Percentiles rank a stretch among this genome's conserved stretches.
phyloP scores from a whole-genome alignment of 1,140 invertebrate species.

The Drosophila repleta region DNA sequence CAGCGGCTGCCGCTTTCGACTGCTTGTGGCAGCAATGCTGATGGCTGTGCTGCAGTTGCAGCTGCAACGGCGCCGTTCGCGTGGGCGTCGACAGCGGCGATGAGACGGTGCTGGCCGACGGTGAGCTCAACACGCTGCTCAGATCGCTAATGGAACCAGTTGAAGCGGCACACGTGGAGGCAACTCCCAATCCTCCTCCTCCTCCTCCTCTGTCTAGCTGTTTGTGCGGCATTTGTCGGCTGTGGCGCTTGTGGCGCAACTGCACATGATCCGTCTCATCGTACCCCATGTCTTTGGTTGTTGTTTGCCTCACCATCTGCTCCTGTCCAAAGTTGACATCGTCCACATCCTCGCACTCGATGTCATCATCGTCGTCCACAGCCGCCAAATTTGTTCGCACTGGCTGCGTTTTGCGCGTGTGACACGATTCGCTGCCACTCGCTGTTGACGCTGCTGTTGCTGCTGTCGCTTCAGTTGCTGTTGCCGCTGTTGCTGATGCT shows the following conservation, averaged over 20 bases:
- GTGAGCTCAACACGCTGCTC: slow-evolving; percentile 75
- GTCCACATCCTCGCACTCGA: slow-evolving; percentile 71
- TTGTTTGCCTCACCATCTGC: slow-evolving; percentile 50
- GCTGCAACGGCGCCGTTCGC: slow-evolving; percentile 64
- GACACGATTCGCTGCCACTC: slow-evolving; percentile 16
- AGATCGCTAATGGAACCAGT: slow-evolving; percentile 64
- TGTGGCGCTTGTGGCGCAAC: slow-evolving; percentile 70
- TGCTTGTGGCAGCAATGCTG: slow-evolving; percentile 71
- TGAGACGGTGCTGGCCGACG: slow-evolving; percentile 77
- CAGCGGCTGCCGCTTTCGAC: slow-evolving; percentile 14
- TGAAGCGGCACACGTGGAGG: background rate
- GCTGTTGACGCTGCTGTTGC: background rate
- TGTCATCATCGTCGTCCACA: slow-evolving; percentile 73
- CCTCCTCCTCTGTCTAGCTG: slow-evolving; percentile 52
- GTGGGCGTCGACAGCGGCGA: slow-evolving; percentile 80
- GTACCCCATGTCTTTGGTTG: slow-evolving; percentile 73
- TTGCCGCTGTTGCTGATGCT: slow-evolving; percentile 19
- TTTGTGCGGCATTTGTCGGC: slow-evolving; percentile 52
- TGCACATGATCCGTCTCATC: slow-evolving; percentile 80
- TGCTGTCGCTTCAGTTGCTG: slow-evolving; percentile 15
- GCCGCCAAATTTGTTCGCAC: slow-evolving; percentile 69
- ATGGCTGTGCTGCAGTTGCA: slow-evolving; percentile 54
- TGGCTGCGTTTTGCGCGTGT: slow-evolving; percentile 58
- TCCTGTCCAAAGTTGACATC: slow-evolving; percentile 68
- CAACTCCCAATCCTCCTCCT: background rate